phyloP scores from a whole-genome alignment of 2,113 vertebrate species.

The Bombycilla garrulus region DNA sequence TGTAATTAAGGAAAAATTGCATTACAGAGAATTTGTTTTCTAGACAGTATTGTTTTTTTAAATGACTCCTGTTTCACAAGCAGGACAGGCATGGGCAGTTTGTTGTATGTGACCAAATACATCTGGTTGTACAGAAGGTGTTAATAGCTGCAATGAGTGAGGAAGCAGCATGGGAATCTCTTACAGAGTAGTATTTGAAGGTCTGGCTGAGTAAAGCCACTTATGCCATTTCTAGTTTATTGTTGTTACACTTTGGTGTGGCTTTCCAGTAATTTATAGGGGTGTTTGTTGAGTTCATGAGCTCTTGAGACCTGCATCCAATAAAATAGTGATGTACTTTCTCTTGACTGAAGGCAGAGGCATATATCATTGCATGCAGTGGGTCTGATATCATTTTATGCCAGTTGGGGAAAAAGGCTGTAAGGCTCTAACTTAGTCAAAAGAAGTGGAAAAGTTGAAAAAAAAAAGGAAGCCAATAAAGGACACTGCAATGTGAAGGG shows the following conservation, averaged over 20 bases:
- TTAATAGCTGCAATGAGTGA: not conserved
- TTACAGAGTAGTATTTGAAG: not conserved
- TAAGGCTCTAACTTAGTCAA: constrained; percentile 61
- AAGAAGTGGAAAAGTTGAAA: constrained; percentile 13
- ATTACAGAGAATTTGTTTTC: not conserved
- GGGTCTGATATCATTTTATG: constrained; percentile 73
- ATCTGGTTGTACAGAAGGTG: not conserved
- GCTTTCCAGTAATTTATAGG: constrained; percentile 72
- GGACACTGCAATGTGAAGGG: not conserved
- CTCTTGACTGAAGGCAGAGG: constrained; percentile 70
- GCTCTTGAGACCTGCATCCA: constrained; percentile 71
- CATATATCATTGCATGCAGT: constrained; percentile 73
- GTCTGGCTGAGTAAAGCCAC: constrained; percentile 34
- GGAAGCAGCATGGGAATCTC: not conserved
- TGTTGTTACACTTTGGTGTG: constrained; percentile 63
- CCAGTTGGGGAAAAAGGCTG: constrained; percentile 57
- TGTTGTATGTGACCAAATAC: not conserved
- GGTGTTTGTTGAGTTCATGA: constrained; percentile 72
- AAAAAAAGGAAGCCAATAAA: not conserved
- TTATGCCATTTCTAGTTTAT: constrained; percentile 71
- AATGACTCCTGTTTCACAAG: not conserved
- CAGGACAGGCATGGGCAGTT: not conserved
- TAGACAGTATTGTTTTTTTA: not conserved
- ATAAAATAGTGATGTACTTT: constrained; percentile 76
- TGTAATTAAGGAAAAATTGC: not conserved